Percentiles rank a stretch among this genome's conserved stretches.
These are phyloP conservation scores for Ylistrum balloti DNA, from an alignment of 1,140 invertebrate genomes.

Conservation along the genomic window DNA sequence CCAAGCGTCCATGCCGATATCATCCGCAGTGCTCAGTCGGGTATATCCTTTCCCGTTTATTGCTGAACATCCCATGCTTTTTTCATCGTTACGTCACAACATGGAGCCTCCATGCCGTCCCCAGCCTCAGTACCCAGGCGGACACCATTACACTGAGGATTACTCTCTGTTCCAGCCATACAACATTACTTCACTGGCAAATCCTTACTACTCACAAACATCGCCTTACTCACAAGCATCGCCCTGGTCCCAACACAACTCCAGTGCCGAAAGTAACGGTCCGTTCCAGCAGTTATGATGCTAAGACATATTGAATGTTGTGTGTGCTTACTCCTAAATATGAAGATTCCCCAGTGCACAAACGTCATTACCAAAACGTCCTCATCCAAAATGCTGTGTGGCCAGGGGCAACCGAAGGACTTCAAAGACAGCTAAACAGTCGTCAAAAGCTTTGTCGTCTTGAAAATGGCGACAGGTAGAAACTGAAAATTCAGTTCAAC, in stretches of 20 bases:
- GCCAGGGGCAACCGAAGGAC: background rate
- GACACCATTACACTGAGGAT: slow-evolving; percentile 62
- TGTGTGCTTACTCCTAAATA: too few species aligned
- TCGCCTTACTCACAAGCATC: slow-evolving; percentile 52
- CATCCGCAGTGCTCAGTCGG: slow-evolving; percentile 61
- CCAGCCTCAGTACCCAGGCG: slow-evolving; percentile 56
- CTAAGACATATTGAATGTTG: background rate
- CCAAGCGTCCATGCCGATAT: slow-evolving; percentile 42
- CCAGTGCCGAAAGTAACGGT: background rate
- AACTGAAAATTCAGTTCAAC: too few species aligned
- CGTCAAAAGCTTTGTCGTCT: too few species aligned
- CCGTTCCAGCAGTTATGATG: slow-evolving; percentile 26
- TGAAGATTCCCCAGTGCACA: too few species aligned
- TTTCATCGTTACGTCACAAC: slow-evolving; percentile 72
- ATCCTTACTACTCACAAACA: slow-evolving; percentile 71
- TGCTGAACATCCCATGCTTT: slow-evolving; percentile 73
- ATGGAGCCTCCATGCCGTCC: slow-evolving; percentile 69
- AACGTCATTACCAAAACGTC: background rate
- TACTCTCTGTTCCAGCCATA: slow-evolving; percentile 69
- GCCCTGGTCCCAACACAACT: slow-evolving; percentile 44
- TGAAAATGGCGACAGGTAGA: too few species aligned
- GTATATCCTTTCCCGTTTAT: slow-evolving; percentile 76
- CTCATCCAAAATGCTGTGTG: background rate
- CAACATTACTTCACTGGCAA: slow-evolving; percentile 71
- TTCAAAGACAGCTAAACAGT: too few species aligned